phyloP scores from a whole-genome alignment of 2,888 invertebrate genomes.

The Chironomus riparius region DNA sequence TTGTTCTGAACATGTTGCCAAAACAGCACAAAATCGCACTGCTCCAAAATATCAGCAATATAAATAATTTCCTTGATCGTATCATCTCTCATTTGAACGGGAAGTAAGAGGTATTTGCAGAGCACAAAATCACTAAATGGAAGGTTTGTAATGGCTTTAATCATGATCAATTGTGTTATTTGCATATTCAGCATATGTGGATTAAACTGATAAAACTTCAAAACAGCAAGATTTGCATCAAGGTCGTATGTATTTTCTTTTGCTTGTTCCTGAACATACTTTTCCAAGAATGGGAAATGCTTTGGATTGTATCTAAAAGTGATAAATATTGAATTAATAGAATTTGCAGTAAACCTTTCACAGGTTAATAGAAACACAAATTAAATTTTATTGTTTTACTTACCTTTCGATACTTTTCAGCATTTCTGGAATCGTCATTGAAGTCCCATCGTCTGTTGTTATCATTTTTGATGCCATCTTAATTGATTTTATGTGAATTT shows the following conservation, averaged over 20 bases:
- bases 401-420: constrained; percentile 89
- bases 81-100: constrained; percentile 69
- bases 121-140: constrained; percentile 97
- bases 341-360: constrained; percentile 3
- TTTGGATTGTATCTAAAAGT: constrained; percentile 86
- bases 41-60: constrained; percentile 83
- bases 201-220: constrained; percentile 96
- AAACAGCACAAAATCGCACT: constrained; percentile 84
- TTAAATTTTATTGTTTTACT: constrained; percentile 24
- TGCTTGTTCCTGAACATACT: constrained; percentile 88
- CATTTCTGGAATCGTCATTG: constrained; percentile 67
- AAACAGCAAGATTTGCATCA: constrained; percentile 92
- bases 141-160: constrained; percentile 93
- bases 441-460: constrained; percentile 43
- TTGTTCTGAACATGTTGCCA: constrained; percentile 74
- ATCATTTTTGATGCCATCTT: constrained; percentile 38
- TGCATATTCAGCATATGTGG: constrained; percentile 75
- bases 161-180: constrained; percentile 78
- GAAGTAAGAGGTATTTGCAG: constrained; percentile 91
- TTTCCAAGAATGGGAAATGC: constrained; percentile 79
- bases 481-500: neutral
- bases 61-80: constrained; percentile 82
- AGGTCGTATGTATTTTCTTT: constrained; percentile 90
- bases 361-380: too few relatives aligned
- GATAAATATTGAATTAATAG: constrained; percentile 27